A percentile compares a stretch with the other conserved stretches of the same genome.
Evolutionary conservation across 30 jellyfish, hydroid and myxozoan species (phyloP).

Genomic region (Clytia hemisphaerica): DNA sequence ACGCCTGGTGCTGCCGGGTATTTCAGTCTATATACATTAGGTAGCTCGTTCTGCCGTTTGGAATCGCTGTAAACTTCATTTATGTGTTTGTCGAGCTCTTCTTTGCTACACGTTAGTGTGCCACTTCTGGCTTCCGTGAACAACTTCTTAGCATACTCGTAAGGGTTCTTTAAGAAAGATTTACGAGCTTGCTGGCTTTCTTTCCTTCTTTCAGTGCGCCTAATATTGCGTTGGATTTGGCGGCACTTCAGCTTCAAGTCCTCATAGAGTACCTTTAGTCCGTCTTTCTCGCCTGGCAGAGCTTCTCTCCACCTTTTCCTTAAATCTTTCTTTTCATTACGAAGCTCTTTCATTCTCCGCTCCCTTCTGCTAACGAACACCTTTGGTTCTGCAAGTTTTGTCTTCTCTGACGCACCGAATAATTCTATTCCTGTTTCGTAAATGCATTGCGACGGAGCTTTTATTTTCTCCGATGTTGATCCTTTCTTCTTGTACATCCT

Average conservation of each 20-base stretch:
- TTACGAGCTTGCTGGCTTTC: neutral
- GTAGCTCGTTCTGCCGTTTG: no score
- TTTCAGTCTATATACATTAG: no score
- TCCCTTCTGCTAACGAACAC: conserved; percentile 7
- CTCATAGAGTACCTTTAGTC: neutral
- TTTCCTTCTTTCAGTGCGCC: conserved; percentile 2
- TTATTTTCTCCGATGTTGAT: no score
- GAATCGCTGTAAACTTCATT: neutral
- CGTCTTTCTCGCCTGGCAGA: neutral
- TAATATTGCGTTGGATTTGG: neutral
- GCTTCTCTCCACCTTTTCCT: conserved; percentile 10
- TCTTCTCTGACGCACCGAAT: conserved; percentile 3
- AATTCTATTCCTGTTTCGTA: no score
- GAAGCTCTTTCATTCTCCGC: neutral
- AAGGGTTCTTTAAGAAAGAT: neutral
- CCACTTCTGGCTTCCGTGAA: conserved; percentile 2
- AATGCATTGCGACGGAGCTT: no score
- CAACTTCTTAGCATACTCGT: neutral
- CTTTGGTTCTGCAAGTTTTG: neutral
- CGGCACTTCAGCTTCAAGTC: conserved; percentile 6
- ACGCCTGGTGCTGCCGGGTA: no score
- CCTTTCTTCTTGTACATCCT: conserved; percentile 7
- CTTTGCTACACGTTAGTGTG: neutral
- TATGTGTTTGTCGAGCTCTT: conserved; percentile 6
- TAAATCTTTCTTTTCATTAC: conserved; percentile 5